These are phyloP conservation scores for Cercopithecus mona DNA, from an alignment of 2,113 vertebrate genomes.

Conservation along the genomic window DNA sequence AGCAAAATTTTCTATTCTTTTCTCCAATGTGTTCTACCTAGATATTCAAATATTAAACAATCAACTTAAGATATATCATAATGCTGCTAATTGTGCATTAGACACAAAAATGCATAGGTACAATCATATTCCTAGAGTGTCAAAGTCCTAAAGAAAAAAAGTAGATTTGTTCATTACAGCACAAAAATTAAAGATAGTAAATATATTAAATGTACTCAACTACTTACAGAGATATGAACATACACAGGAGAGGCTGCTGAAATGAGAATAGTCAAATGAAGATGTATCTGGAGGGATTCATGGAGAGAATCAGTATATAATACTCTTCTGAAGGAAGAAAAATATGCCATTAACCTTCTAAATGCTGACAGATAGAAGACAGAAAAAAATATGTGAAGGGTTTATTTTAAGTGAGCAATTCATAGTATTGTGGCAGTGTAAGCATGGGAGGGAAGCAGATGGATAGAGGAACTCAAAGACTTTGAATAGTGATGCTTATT, in stretches of 20 bases:
- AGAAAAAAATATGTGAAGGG: background rate
- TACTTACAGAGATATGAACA: background rate
- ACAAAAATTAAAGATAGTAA: background rate
- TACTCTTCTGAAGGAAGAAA: background rate
- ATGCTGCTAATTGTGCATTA: background rate
- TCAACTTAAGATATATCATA: background rate
- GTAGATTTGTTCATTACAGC: background rate
- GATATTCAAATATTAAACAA: background rate
- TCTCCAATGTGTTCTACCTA: background rate
- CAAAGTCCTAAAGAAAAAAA: background rate
- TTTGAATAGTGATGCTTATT: background rate
- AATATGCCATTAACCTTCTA: background rate
- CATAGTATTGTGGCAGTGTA: background rate
- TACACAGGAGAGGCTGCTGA: background rate
- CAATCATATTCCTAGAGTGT: background rate
- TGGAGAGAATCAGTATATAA: background rate
- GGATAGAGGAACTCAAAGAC: background rate
- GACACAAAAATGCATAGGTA: background rate
- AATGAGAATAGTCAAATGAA: background rate
- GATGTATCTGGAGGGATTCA: background rate
- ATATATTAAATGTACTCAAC: background rate
- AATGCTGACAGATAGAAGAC: background rate
- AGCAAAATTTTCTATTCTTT: background rate
- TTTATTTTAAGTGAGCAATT: constrained; percentile 29
- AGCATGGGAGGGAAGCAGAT: background rate